Evolutionary conservation across 30 jellyfish, hydroid and myxozoan species (phyloP).

Genomic region (Clytia hemisphaerica): DNA sequence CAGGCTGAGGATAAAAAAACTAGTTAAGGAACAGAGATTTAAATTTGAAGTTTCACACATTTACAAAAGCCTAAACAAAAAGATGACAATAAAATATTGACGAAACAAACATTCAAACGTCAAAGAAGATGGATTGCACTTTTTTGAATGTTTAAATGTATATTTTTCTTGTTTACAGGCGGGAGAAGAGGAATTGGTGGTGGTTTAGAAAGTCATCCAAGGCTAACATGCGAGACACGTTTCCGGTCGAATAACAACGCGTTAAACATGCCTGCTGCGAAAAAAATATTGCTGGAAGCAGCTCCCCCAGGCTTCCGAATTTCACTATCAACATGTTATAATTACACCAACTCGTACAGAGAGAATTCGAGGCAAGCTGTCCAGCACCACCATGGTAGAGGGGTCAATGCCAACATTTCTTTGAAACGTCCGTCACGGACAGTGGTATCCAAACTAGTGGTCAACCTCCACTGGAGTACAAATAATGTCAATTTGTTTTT

Average conservation of each 20-base stretch:
- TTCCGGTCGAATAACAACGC: neutral
- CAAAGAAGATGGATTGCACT: too few species aligned
- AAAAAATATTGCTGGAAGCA: neutral
- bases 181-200: too few species aligned
- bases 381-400: constrained; percentile 11
- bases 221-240: neutral
- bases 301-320: constrained; percentile 20
- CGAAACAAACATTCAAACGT: too few species aligned
- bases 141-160: too few species aligned
- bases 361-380: neutral
- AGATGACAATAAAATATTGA: too few species aligned
- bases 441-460: neutral
- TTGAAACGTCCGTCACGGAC: neutral
- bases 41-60: too few species aligned
- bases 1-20: too few species aligned
- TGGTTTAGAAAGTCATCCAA: constrained; percentile 10
- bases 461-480: constrained; percentile 7
- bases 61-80: too few species aligned
- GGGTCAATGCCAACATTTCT: constrained; percentile 20
- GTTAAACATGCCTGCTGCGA: constrained; percentile 3
- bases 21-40: too few species aligned
- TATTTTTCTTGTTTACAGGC: too few species aligned
- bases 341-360: neutral
- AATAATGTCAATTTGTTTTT: neutral
- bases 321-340: constrained; percentile 7